A percentile compares a stretch with the other conserved stretches of the same genome.
Conservation (phyloP, 1,140 invertebrate species). For the Orchesella cincta region DNA sequence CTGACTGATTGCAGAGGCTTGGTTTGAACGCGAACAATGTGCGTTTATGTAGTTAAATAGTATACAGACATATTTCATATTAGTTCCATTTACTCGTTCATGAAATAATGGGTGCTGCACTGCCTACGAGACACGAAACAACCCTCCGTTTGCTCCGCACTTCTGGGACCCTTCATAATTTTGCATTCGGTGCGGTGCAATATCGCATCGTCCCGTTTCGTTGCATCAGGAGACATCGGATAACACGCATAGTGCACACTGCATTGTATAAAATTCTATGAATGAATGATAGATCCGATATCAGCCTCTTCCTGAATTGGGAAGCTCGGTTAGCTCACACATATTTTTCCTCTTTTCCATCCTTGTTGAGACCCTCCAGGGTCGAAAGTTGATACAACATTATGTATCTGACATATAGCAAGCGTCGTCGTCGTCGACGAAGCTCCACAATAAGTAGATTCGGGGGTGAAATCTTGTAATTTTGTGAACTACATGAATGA, state of each 20-base stretch:
- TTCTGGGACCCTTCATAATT: too few species aligned
- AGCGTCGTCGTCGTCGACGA: not conserved
- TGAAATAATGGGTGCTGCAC: too few species aligned
- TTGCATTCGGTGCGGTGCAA: too few species aligned
- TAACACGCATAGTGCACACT: not conserved
- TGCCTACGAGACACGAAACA: too few species aligned
- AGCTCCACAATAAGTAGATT: not conserved
- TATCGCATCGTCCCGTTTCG: too few species aligned
- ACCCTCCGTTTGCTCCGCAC: too few species aligned
- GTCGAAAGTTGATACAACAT: conserved; percentile 23
- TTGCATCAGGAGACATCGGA: not conserved
- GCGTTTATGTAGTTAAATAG: too few species aligned
- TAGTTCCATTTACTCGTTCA: too few species aligned
- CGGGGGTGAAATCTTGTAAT: conserved; percentile 24
- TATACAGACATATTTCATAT: too few species aligned
- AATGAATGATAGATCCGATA: conserved; percentile 28
- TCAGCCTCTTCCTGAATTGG: conserved; percentile 5
- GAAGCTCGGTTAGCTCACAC: not conserved
- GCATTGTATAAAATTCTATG: conserved; percentile 20
- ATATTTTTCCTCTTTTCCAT: not conserved
- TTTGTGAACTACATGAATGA: conserved; percentile 7
- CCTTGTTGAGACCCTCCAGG: conserved; percentile 9
- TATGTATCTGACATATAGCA: conserved; percentile 23
- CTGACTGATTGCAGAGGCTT: too few species aligned
- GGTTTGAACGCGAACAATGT: too few species aligned